Evolutionary conservation across 2,797 vertebrate genomes (phyloP), one percentile per base, ranked within the genome.

Genomic region (Chiroxiphia lanceolata): DNA sequence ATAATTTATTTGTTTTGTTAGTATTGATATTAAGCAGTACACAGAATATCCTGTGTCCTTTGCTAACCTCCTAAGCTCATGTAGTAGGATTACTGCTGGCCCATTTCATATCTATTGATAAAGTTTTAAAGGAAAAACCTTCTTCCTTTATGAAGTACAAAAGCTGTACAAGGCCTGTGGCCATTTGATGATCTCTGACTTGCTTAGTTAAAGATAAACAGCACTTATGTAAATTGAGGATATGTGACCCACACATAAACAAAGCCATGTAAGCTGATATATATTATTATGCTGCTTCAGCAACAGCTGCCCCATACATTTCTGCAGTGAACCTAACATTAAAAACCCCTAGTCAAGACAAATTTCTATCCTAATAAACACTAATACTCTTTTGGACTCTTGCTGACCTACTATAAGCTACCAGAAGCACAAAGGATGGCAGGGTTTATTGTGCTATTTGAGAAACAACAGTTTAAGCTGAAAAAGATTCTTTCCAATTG

Each of bases 11-110:
- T 86, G 57, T 48, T 94, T 90, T 61, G 25, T 54, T 95, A 93
- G 60, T 61, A 79, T 5, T 56, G 53, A 47, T 78, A 93, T 81
- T 91, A 91, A 90, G 60, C 64, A 75, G 42, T 26, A 75, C 38
- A 91, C 19, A 84, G 83, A 90, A 94, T 90, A 96, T 83, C 90
- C 65, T n/a, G 33, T 56, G 53, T 64, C 89, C 85, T 94, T 93
- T 72, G 87, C 63, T 86, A 82, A 79, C 59, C 75, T 56, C 50
- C 69, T 93, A 92, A 83, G 42, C 61, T 88, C 64, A 68, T 3
- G 33, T 27, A 44, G 59, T 16, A 87, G 64, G 80, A 92, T 93
- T 93, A 90, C 61, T 76, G 68, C 45, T 83, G 47, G 25, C 45
- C 57, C n/a, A 61, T 84, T 67, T 83, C 45, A 23, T 44, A 75